phyloP scores from a whole-genome alignment of 2,113 vertebrate genomes.

The Sinocyclocheilus grahami region DNA sequence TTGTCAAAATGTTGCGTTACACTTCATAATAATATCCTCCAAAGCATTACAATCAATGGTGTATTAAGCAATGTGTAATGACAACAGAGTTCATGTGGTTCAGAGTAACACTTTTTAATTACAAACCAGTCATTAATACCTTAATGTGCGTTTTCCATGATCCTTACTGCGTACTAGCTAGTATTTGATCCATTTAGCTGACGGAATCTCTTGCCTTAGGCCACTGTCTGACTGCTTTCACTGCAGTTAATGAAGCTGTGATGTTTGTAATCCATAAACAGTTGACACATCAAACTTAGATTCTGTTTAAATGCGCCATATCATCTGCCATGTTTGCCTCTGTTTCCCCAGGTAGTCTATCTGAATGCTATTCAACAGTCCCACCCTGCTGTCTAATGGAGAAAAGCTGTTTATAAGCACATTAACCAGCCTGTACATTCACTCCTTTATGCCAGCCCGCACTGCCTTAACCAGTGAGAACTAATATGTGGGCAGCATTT shows the following conservation, averaged over 20 bases:
- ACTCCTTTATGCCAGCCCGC: slow-evolving; percentile 37
- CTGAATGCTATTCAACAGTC: slow-evolving; percentile 37
- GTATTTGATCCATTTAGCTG: slow-evolving; percentile 6
- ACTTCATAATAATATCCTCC: background rate
- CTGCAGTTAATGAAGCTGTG: slow-evolving; percentile 14
- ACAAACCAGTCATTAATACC: background rate
- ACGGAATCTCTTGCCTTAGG: background rate
- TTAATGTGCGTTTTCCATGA: background rate
- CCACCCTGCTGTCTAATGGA: slow-evolving; percentile 50
- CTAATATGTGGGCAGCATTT: slow-evolving; percentile 38
- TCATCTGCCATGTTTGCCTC: slow-evolving; percentile 14
- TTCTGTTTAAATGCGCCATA: slow-evolving; percentile 5
- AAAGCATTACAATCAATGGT: background rate
- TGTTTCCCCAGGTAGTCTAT: slow-evolving; percentile 42
- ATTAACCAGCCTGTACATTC: slow-evolving; percentile 42
- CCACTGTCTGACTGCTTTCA: slow-evolving; percentile 10
- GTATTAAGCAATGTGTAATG: background rate
- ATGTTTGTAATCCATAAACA: slow-evolving; percentile 33
- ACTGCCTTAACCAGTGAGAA: slow-evolving; percentile 39
- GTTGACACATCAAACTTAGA: slow-evolving; percentile 27
- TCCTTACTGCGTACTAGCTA: background rate
- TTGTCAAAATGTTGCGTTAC: background rate
- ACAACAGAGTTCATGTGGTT: background rate
- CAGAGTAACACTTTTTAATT: slow-evolving; percentile 3
- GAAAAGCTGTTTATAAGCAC: slow-evolving; percentile 49